Percentiles rank a stretch among this genome's conserved stretches.
phyloP scores from a whole-genome alignment of 2,797 vertebrate species.

The Pipistrellus pipistrellus region DNA sequence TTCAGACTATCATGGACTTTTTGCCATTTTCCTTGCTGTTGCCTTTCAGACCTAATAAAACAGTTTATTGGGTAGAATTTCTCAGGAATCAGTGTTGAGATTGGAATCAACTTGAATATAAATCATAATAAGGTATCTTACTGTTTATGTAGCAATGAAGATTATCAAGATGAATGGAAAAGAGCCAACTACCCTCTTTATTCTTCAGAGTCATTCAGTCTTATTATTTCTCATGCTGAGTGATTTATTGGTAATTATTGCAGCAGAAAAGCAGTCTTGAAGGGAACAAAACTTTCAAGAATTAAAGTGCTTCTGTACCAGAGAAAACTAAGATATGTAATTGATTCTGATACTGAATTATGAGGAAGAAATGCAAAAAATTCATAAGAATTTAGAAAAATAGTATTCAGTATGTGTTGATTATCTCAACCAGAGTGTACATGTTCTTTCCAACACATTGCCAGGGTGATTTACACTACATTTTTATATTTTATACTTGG shows the following conservation, averaged over 20 bases:
- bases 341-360: slow-evolving; percentile 55
- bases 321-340: background rate
- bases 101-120: slow-evolving; percentile 67
- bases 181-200: slow-evolving; percentile 66
- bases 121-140: slow-evolving; percentile 74
- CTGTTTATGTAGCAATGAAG: slow-evolving; percentile 78
- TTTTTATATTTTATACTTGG: background rate
- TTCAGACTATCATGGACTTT: background rate
- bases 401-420: background rate
- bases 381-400: slow-evolving; percentile 57
- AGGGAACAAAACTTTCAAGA: slow-evolving; percentile 66
- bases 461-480: slow-evolving; percentile 20
- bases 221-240: slow-evolving; percentile 61
- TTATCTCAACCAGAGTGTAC: slow-evolving; percentile 11
- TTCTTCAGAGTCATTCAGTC: slow-evolving; percentile 62
- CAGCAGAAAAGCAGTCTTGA: slow-evolving; percentile 67
- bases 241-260: slow-evolving; percentile 71
- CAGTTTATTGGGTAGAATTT: slow-evolving; percentile 70
- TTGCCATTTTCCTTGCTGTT: slow-evolving; percentile 48
- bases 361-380: slow-evolving; percentile 63
- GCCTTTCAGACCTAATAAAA: slow-evolving; percentile 61
- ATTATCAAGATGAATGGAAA: slow-evolving; percentile 76
- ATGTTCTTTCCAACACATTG: slow-evolving; percentile 13
- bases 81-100: slow-evolving; percentile 76
- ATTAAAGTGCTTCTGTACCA: slow-evolving; percentile 50